phyloP scores from a whole-genome alignment of 2,797 vertebrate genomes.

The Halcyon chelicuti region DNA sequence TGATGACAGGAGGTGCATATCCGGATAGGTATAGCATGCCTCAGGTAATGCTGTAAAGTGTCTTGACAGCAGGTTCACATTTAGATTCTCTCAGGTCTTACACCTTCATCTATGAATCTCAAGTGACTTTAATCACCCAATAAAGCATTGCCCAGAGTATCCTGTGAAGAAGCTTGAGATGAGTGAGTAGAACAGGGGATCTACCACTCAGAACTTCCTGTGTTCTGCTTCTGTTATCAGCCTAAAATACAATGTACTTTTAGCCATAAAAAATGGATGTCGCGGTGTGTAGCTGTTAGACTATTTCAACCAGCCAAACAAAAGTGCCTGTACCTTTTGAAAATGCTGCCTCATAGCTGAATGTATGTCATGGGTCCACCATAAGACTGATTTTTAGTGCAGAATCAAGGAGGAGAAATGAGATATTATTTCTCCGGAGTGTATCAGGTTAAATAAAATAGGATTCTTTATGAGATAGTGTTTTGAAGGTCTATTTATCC shows the following conservation, averaged over 20 bases:
- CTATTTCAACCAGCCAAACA: not conserved
- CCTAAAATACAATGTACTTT: not conserved
- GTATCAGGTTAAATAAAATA: not conserved
- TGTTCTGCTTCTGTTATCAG: not conserved
- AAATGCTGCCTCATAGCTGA: not conserved
- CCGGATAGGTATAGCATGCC: not conserved
- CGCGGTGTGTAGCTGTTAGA: not conserved
- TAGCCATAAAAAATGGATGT: not conserved
- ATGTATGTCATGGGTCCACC: not conserved
- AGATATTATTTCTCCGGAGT: not conserved
- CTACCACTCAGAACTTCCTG: not conserved
- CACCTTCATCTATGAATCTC: conserved; percentile 13
- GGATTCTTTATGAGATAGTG: not conserved
- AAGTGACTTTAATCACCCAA: conserved; percentile 11
- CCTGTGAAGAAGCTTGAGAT: not conserved
- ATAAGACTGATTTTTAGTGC: not conserved
- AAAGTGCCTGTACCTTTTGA: not conserved
- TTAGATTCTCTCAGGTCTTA: conserved; percentile 1
- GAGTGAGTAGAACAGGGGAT: not conserved
- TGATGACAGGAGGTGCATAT: not conserved
- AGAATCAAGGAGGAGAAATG: not conserved
- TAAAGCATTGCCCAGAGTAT: not conserved
- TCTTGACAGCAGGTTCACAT: conserved; percentile 33
- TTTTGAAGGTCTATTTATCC: not conserved
- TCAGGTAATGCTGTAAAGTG: conserved; percentile 27